Evolutionary conservation across 2,888 invertebrate species (phyloP), one percentile per base, ranked within the genome.

Genomic region (Drosophila putrida): DNA sequence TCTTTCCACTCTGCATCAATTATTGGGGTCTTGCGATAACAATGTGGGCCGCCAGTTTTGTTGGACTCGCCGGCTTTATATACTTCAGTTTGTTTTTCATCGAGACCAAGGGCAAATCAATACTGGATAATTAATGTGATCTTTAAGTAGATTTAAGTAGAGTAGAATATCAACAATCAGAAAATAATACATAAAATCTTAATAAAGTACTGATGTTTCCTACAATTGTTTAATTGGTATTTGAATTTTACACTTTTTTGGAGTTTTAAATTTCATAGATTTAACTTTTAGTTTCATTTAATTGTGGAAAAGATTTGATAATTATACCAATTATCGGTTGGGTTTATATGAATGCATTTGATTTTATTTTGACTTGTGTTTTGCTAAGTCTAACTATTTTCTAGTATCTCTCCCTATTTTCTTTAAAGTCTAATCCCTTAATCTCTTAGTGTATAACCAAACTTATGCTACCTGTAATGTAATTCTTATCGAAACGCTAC

Each of bases 101-200:
- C 15, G 91, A 91, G 67, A 91, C 91, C 0, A 91, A 89, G 33
- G 89, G 90, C 11, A 90, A 88, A 75, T 80, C 81, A 4, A 50
- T 91, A 53, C 66, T 83, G 47, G 80, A 71, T 47, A 25, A 57
- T 39, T 83, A 70, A 44, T 25, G 8, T 46, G 15, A 41, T 13
- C 8, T n/a, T 36, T 20, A 11, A n/a, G n/a, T n/a, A n/a, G 10
- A 55, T 11, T n/a, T 36, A 13, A 44, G 35, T 27, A 47, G 27
- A 33, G 9, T 25, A 35, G 5, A 25, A 11, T 25, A 11, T 11
- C 27, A 13, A 4, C 1, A 36, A 15, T 27, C 13, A 44, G 0
- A 6, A 27, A 0, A 25, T 6, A 33, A 35, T 49, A 49, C 33
- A 49, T 4, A 27, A 46, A 1, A 13, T 38, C 5, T 13, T 0